phyloP scores from a whole-genome alignment of 1,140 invertebrate genomes.

The Lepidurus packardi region DNA sequence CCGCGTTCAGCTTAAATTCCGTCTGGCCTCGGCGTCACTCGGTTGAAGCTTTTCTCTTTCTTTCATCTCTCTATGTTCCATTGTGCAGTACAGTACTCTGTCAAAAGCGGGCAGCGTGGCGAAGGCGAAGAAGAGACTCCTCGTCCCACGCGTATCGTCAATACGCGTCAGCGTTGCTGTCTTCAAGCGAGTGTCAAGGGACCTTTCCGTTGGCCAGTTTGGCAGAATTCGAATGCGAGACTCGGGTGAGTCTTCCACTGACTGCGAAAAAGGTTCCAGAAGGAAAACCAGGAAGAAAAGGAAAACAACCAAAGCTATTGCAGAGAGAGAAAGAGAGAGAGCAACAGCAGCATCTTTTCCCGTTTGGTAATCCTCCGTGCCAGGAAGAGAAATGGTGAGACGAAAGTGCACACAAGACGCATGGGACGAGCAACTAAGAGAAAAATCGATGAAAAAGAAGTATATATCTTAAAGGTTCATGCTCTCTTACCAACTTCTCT shows the following conservation, averaged over 20 bases:
- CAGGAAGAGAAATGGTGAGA: constrained; percentile 3
- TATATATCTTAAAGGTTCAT: background rate
- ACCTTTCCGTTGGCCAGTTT: background rate
- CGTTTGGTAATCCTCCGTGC: constrained; percentile 13
- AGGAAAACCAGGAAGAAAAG: background rate
- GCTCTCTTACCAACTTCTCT: background rate
- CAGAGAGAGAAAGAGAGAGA: background rate
- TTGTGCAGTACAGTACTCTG: background rate
- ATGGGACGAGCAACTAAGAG: background rate
- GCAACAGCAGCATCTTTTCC: background rate
- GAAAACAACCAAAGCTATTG: background rate
- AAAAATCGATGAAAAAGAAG: constrained; percentile 12
- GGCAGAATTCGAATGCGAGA: background rate
- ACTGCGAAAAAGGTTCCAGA: background rate
- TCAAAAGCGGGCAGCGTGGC: background rate
- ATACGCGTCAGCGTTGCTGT: constrained; percentile 8
- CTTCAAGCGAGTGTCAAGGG: background rate
- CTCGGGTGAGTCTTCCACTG: background rate
- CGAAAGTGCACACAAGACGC: background rate
- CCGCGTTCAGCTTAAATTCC: background rate
- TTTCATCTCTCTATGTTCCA: background rate
- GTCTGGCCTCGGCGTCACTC: background rate
- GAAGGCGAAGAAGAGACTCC: background rate
- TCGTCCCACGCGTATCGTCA: constrained; percentile 16
- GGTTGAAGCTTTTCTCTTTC: background rate